phyloP scores from a whole-genome alignment of 2,113 vertebrate genomes.

The Rallus limicola region DNA sequence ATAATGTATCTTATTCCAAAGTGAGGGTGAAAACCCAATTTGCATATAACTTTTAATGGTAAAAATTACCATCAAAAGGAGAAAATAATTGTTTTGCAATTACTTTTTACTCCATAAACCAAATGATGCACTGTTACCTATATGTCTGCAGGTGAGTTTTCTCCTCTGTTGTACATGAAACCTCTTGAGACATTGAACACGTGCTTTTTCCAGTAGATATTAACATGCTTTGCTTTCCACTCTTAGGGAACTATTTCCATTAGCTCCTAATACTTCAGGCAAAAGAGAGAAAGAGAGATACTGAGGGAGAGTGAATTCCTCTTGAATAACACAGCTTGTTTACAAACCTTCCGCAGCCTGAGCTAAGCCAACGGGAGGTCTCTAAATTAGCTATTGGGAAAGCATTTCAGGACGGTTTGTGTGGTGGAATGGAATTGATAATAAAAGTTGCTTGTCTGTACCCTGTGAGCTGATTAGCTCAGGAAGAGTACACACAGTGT shows the following conservation, averaged over 20 bases:
- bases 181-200: neutral
- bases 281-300: neutral
- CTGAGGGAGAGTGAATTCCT: conserved; percentile 12
- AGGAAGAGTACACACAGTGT: conserved; percentile 47
- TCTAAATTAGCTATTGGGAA: conserved; percentile 65
- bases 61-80: neutral
- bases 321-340: conserved; percentile 65
- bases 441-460: conserved; percentile 50
- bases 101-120: neutral
- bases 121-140: neutral
- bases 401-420: conserved; percentile 47
- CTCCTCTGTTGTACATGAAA: neutral
- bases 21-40: neutral
- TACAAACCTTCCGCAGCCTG: conserved; percentile 57
- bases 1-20: neutral
- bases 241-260: neutral
- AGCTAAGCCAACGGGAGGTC: conserved; percentile 19
- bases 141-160: conserved; percentile 13
- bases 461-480: conserved; percentile 59
- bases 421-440: conserved; percentile 47
- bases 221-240: conserved; percentile 2
- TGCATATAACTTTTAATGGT: neutral
- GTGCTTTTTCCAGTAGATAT: neutral
- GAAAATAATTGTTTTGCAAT: neutral
- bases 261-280: neutral